These are phyloP conservation scores for Distichodus sexfasciatus DNA, from an alignment of 2,797 vertebrate species.

Conservation along the genomic window DNA sequence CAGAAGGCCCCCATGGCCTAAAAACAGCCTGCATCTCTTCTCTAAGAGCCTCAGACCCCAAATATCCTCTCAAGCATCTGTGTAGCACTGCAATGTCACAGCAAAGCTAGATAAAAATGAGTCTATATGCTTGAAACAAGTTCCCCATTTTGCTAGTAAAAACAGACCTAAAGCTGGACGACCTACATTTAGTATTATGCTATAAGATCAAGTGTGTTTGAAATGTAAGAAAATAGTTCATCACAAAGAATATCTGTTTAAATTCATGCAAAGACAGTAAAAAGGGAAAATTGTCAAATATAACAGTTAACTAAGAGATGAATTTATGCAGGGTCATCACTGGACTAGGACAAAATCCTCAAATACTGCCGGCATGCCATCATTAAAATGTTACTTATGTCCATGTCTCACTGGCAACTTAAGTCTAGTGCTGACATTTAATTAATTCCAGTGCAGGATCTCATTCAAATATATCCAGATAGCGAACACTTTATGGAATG, in stretches of 20 bases:
- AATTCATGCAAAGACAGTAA: too few relatives aligned
- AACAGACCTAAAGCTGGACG: not conserved
- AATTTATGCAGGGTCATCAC: not conserved
- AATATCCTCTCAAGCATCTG: conserved; percentile 4
- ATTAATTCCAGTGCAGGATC: not conserved
- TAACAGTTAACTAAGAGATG: not conserved
- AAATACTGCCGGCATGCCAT: too few relatives aligned
- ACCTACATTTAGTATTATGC: not conserved
- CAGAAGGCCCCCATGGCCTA: conserved; percentile 57
- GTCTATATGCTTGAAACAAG: not conserved
- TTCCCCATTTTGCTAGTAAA: not conserved
- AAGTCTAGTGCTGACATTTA: not conserved
- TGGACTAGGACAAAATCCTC: too few relatives aligned
- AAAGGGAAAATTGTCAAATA: not conserved
- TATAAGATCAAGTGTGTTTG: not conserved
- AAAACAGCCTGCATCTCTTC: conserved; percentile 16
- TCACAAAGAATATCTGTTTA: too few relatives aligned
- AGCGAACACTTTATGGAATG: not conserved
- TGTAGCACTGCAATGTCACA: not conserved
- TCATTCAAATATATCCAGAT: not conserved
- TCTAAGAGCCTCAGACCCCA: conserved; percentile 50
- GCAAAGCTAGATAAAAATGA: not conserved
- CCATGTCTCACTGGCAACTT: too few relatives aligned
- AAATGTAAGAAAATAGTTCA: not conserved
- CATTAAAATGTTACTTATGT: too few relatives aligned